phyloP scores from a whole-genome alignment of 2,888 invertebrate species.

The Chalcosyrphus nemorum region DNA sequence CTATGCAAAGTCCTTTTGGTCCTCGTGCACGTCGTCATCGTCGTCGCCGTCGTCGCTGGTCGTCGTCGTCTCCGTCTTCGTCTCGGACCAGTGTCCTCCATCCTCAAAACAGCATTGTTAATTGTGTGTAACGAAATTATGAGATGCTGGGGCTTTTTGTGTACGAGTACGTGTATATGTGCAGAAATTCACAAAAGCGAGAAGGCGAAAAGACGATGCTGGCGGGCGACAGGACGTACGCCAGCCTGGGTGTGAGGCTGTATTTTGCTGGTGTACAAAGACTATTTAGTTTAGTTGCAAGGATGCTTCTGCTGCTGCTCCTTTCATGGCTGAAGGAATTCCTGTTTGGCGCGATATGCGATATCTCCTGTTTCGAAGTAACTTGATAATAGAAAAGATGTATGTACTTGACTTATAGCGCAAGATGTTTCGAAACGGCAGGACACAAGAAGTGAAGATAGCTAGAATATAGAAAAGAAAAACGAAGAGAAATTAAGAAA shows the following conservation, averaged over 20 bases:
- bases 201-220: slow-evolving; percentile 47
- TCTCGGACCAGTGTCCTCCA: background rate
- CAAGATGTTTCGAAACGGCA: slow-evolving; percentile 11
- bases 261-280: background rate
- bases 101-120: slow-evolving; percentile 75
- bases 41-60: no score
- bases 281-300: slow-evolving; percentile 42
- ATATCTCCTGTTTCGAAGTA: slow-evolving; percentile 67
- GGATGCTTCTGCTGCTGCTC: slow-evolving; percentile 24
- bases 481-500: slow-evolving; percentile 51
- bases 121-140: slow-evolving; percentile 80
- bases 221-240: slow-evolving; percentile 12
- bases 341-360: slow-evolving; percentile 58
- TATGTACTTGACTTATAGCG: slow-evolving; percentile 17
- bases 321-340: slow-evolving; percentile 57
- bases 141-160: slow-evolving; percentile 72
- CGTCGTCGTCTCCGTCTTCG: no score
- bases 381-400: slow-evolving; percentile 60
- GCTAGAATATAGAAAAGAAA: slow-evolving; percentile 20
- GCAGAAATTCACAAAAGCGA: slow-evolving; percentile 34
- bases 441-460: background rate
- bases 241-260: background rate
- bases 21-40: background rate
- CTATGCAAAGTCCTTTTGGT: slow-evolving; percentile 59
- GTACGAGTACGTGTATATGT: no score